Base-by-base conservation (phyloP, 2,888 invertebrate genomes). In the Orthonychiurus folsomi region DNA sequence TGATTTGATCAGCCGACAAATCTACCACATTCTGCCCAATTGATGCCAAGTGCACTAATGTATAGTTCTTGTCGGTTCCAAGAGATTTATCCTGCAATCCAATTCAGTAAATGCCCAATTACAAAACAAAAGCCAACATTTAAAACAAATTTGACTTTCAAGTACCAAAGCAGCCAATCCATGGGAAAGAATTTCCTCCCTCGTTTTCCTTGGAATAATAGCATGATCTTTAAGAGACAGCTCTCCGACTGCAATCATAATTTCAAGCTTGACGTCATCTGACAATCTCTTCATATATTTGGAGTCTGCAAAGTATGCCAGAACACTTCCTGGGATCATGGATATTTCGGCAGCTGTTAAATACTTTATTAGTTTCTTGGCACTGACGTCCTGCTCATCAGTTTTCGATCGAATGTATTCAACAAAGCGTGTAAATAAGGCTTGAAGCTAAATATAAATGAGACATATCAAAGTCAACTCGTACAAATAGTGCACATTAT, bases 191-290 rank as follows among this genome's bases (percentile, higher is more conserved):
- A 70, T 70, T 59, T 69, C 69, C 59, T 70, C 68, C 25, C 71
- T 50, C 0, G 71, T 71, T 47, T 68, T 69, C 27, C 63, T 61
- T 12, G 71, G 71, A 59, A 71, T 69, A 2, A 63, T 24, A 1
- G 69, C 69, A 59, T 68, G 66, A 53, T 71, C 71, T 56, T 71
- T 71, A 18, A 69, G 66, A n/a, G 66, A 65, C 2, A 71, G 59
- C 50, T 69, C 69, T n/a, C 71, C 71, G 63, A 71, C 55, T 3
- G 71, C 71, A 61, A 71, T 69, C 69, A 71, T 66, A 48, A 69
- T 69, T 66, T 71, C 71, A 53, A 69, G 69, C 24, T 67, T 59
- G 2, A 69, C 71, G 15, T 65, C 66, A 15, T 64, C 64, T 1
- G 71, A 67, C 27, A 71, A 56, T 55, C 69, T 71, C 23, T 59